These are phyloP conservation scores for Pachycephus smyrnensis DNA, from an alignment of 2,888 invertebrate species.

Conservation along the genomic window DNA sequence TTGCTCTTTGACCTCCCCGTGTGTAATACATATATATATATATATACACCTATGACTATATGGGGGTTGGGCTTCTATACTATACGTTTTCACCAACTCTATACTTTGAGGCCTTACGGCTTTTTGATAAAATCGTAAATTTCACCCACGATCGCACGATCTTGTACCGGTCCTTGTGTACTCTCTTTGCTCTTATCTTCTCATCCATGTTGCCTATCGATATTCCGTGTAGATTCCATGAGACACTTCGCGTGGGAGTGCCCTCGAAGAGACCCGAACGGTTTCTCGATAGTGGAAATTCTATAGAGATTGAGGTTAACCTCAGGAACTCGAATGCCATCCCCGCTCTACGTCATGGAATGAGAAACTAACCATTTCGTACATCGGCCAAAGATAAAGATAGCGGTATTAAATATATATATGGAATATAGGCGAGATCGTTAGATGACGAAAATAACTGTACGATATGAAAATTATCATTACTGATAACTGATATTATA, in stretches of 20 bases:
- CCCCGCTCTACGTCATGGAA: not conserved
- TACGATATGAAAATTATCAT: not conserved
- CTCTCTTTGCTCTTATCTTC: not conserved
- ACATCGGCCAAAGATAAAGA: not conserved
- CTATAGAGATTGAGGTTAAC: not conserved
- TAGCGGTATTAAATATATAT: not conserved
- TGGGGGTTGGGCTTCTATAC: not conserved
- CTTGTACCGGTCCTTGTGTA: not conserved
- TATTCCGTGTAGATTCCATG: not conserved
- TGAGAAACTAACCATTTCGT: not conserved
- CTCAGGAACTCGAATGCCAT: not conserved
- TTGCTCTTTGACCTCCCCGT: constrained; percentile 1
- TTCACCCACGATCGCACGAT: not conserved
- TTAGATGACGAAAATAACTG: not conserved
- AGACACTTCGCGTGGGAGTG: not conserved
- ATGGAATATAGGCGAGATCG: not conserved
- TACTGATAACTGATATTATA: not conserved
- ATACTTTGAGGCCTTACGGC: not conserved
- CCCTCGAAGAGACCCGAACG: not conserved
- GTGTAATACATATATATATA: not conserved
- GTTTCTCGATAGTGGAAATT: not conserved
- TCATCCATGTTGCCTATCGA: not conserved
- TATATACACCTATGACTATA: not conserved
- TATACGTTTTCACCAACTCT: not conserved
- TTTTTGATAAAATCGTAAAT: not conserved